phyloP scores from a whole-genome alignment of 2,113 vertebrate species.

The Sinocyclocheilus grahami region DNA sequence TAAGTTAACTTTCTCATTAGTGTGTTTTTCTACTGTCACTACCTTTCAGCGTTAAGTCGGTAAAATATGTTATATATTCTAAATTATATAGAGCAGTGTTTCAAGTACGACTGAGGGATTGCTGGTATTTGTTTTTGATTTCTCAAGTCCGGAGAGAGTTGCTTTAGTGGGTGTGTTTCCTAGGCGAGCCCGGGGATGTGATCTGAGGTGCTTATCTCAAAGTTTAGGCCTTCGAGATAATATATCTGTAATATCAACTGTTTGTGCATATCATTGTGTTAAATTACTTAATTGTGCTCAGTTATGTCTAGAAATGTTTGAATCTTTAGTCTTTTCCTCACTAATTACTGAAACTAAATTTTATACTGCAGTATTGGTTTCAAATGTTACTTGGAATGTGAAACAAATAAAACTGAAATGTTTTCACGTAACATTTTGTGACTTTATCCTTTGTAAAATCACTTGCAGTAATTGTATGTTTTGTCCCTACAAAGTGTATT shows the following conservation, averaged over 20 bases:
- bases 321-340: background rate
- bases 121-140: background rate
- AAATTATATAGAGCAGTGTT: background rate
- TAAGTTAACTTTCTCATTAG: slow-evolving; percentile 1
- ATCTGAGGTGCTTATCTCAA: background rate
- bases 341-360: background rate
- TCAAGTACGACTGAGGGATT: background rate
- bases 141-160: background rate
- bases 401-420: background rate
- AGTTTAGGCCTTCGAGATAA: background rate
- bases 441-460: background rate
- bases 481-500: background rate
- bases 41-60: background rate
- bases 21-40: background rate
- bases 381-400: background rate
- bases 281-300: background rate
- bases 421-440: background rate
- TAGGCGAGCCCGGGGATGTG: slow-evolving; percentile 1
- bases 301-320: background rate
- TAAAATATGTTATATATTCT: background rate
- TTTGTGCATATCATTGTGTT: background rate
- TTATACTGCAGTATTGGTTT: background rate
- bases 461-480: background rate
- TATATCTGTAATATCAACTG: background rate
- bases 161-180: background rate